Evolutionary conservation across 2,797 vertebrate genomes (phyloP), one percentile per base, ranked within the genome.

Genomic region (Philypnodon macrostomus): DNA sequence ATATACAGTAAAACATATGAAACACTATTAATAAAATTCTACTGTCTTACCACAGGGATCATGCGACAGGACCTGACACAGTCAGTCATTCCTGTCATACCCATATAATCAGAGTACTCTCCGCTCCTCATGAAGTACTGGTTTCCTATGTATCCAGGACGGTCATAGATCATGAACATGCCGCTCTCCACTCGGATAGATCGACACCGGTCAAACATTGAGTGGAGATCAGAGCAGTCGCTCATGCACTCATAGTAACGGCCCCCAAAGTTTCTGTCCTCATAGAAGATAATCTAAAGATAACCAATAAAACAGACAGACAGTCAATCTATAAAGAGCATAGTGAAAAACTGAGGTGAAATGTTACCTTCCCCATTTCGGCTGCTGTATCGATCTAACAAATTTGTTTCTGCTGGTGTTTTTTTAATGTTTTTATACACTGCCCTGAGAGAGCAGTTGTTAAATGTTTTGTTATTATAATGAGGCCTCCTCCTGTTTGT

Each of bases 251-350:
- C 86, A 14, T 84, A 85, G 58, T 70, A 76, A 62, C 69, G 80
- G 16, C 88, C 85, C 62, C 73, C 70, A 50, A 91, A 91, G 73
- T 86, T 79, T 11, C 45, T 87, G 50, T 91, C 89, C 75, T 91
- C 90, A 29, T 86, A 92, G 67, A 90, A 92, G 63, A 76, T 83
- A 24, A 90, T 88, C 88, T 93, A 75, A 55, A 2, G 57, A 36
- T 7, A 10, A 33, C 5, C 7, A 35, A 8, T 42, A 7, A 10
- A 10, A 9, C 14, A 27, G 10, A 27, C 6, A 42, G 2, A 42
- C 9, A 9, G 15, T 6, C 29, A 42, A 17, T 6, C 12, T 10
- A 30, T 7, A 42, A 16, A 41, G 4, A n/a, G 19, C n/a, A 8
- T 8, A 46, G 10, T 32, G 45, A 34, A 31, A 7, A 21, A 21